Conservation (phyloP, 2,888 invertebrate genomes). For the Himalopsyche kuldschensis region DNA sequence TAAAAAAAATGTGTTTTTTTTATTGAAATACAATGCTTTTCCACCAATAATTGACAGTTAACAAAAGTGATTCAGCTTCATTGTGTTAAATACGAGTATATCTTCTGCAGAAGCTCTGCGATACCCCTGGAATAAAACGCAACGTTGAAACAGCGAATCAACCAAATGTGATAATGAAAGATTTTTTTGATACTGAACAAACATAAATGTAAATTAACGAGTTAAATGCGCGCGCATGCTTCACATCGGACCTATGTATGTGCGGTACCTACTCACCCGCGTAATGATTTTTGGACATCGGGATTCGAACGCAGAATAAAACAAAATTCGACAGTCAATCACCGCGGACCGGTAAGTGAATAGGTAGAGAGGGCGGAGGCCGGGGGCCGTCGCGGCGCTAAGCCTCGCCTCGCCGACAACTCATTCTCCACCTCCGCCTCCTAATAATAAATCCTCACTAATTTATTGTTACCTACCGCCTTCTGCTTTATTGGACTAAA, state of each 20-base stretch:
- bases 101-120: no score
- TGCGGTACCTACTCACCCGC: neutral
- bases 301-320: neutral
- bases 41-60: no score
- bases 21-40: no score
- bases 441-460: slow-evolving; percentile 37
- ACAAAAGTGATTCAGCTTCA: no score
- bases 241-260: no score
- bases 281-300: neutral
- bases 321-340: neutral
- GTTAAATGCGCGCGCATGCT: neutral
- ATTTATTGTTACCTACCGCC: slow-evolving; percentile 35
- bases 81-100: no score
- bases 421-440: slow-evolving; percentile 8
- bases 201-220: no score
- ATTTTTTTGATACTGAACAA: no score
- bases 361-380: neutral
- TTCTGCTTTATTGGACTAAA: slow-evolving; percentile 36
- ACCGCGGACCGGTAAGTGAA: neutral
- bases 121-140: no score
- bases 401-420: neutral
- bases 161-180: no score
- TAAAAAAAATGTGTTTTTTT: no score
- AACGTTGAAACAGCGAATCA: no score
- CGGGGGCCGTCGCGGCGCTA: neutral